These are phyloP conservation scores for Tangara arthus DNA, from an alignment of 2,797 vertebrate genomes.

Conservation along the genomic window DNA sequence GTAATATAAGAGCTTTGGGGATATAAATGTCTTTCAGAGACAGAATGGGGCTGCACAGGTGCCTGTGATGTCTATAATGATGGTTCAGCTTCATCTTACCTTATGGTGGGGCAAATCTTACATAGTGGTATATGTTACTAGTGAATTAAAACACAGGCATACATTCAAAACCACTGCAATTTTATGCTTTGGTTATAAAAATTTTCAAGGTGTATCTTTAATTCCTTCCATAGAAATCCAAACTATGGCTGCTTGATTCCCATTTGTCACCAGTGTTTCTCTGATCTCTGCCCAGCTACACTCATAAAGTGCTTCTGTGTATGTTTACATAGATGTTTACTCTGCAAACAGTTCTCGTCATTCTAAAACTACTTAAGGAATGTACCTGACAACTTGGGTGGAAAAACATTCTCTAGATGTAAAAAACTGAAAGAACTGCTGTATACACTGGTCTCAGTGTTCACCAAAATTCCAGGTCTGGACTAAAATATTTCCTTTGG, in stretches of 20 bases:
- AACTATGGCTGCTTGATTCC: background rate
- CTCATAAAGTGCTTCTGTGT: background rate
- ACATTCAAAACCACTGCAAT: background rate
- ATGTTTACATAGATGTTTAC: constrained; percentile 49
- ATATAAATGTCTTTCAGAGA: background rate
- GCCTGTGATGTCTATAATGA: background rate
- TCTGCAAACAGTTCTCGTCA: constrained; percentile 39
- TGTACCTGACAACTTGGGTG: constrained; percentile 8
- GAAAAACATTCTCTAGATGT: background rate
- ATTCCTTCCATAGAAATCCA: background rate
- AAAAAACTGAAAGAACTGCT: background rate
- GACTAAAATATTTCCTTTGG: background rate
- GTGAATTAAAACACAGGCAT: background rate
- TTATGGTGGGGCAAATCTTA: background rate
- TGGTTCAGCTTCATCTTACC: background rate
- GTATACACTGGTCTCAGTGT: background rate
- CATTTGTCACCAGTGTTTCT: background rate
- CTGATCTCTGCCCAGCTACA: background rate
- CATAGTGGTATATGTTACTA: background rate
- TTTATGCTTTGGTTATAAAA: background rate
- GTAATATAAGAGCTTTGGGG: background rate
- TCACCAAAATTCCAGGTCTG: background rate
- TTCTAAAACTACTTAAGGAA: constrained; percentile 34
- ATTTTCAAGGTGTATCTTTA: background rate
- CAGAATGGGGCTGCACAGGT: background rate